Conservation (phyloP, 2,113 vertebrate genomes). For the Tachysurus fulvidraco region DNA sequence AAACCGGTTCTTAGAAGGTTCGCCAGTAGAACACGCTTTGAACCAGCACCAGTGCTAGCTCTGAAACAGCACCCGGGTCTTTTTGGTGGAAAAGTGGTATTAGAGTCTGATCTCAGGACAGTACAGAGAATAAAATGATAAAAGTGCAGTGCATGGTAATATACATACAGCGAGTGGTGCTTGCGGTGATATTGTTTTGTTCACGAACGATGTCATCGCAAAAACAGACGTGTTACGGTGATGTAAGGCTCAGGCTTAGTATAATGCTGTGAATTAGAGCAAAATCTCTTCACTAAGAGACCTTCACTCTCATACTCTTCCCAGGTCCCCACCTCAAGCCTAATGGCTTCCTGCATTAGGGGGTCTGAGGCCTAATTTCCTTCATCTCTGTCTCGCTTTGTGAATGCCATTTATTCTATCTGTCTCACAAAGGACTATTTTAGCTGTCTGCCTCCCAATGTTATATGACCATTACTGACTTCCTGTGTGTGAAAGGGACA, state of each 20-base stretch:
- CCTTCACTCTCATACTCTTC: background rate
- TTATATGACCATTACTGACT: slow-evolving; percentile 37
- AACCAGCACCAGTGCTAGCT: too few species aligned
- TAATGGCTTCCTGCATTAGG: slow-evolving; percentile 37
- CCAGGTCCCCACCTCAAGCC: background rate
- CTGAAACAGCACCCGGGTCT: too few species aligned
- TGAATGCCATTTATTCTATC: slow-evolving; percentile 35
- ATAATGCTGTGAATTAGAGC: too few species aligned
- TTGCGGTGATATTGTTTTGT: too few species aligned
- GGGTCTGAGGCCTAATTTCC: slow-evolving; percentile 33
- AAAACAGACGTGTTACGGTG: background rate
- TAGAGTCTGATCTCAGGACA: too few species aligned
- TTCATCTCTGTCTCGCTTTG: slow-evolving; percentile 22
- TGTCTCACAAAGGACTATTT: slow-evolving; percentile 25
- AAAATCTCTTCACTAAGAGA: background rate
- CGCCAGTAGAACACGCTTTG: too few species aligned
- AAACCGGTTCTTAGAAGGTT: too few species aligned
- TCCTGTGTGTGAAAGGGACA: slow-evolving; percentile 22
- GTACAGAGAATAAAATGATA: too few species aligned
- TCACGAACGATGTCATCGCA: too few species aligned
- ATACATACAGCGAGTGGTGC: too few species aligned
- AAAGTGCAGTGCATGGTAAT: too few species aligned
- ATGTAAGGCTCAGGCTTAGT: background rate
- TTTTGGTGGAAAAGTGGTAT: too few species aligned
- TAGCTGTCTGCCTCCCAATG: background rate